A percentile compares a stretch with the other conserved stretches of the same genome.
Conservation (phyloP, 2,888 invertebrate genomes). For the Ormia ochracea region DNA sequence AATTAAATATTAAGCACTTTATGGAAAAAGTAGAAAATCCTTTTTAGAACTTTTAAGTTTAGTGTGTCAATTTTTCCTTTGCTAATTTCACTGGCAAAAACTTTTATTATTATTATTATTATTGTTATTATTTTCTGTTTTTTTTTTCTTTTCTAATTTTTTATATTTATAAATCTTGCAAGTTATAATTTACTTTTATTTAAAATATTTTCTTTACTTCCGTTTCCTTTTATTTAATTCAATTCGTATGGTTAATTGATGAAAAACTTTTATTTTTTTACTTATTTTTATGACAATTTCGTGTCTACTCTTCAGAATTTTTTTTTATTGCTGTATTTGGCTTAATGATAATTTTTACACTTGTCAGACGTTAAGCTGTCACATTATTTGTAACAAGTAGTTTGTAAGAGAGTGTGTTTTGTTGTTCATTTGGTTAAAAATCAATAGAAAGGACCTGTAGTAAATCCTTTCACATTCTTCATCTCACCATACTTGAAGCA, state of each 20-base stretch:
- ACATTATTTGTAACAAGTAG: constrained; percentile 44
- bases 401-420: background rate
- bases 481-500: background rate
- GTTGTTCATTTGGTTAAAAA: constrained; percentile 63
- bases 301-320: constrained; percentile 57
- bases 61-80: background rate
- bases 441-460: constrained; percentile 71
- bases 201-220: background rate
- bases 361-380: constrained; percentile 60
- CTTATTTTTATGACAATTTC: constrained; percentile 52
- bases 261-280: constrained; percentile 16
- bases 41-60: background rate
- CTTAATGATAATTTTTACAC: constrained; percentile 39
- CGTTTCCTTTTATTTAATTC: background rate
- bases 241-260: background rate
- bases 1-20: background rate
- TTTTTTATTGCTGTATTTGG: constrained; percentile 51
- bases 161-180: background rate
- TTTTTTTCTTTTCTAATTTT: background rate
- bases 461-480: constrained; percentile 58
- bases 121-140: background rate
- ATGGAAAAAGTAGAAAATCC: background rate
- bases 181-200: background rate
- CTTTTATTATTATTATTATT: background rate
- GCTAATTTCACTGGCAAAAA: background rate